Evolutionary conservation across 2,113 vertebrate genomes (phyloP).

Genomic region (Peromyscus polionotus): DNA sequence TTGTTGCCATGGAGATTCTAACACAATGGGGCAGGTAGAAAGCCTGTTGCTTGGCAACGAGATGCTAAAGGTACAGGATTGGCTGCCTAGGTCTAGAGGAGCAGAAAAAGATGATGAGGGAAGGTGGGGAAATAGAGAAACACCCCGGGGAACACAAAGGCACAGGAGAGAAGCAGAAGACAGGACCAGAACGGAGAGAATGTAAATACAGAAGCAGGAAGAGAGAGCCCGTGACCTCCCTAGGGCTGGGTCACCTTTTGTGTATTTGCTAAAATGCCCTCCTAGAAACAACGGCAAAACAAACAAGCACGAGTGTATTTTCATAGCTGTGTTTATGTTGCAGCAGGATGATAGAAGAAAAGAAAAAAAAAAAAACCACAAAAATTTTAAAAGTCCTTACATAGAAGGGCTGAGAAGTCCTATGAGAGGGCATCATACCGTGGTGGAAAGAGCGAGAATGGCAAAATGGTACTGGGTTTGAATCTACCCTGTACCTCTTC

Average conservation of each 20-base stretch:
- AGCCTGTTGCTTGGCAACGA: constrained; percentile 75
- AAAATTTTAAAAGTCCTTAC: not conserved
- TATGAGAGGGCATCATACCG: rapidly evolving
- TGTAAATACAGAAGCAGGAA: not conserved
- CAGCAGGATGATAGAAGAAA: not conserved
- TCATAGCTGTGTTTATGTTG: constrained; percentile 52
- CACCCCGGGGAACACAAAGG: constrained; percentile 48
- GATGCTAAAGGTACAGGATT: constrained; percentile 55
- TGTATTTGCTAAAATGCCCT: not conserved
- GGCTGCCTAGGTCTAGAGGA: constrained; percentile 61
- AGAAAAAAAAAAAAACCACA: not conserved
- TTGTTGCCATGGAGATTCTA: constrained; percentile 77
- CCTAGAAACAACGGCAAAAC: constrained; percentile 35
- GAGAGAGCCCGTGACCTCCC: not conserved
- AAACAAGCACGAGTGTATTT: not conserved
- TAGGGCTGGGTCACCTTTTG: not conserved
- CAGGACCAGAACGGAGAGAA: not conserved
- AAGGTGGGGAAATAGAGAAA: constrained; percentile 67
- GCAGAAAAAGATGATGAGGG: constrained; percentile 55
- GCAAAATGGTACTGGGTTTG: not conserved
- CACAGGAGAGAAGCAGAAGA: not conserved
- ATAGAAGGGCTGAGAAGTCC: not conserved
- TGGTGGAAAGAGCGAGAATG: no score
- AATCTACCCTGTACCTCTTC: not conserved
- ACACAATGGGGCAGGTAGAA: constrained; percentile 80